Percentiles rank a stretch among this genome's conserved stretches.
These are phyloP conservation scores for Ispidina picta DNA, from an alignment of 2,797 vertebrate genomes.

Conservation along the genomic window DNA sequence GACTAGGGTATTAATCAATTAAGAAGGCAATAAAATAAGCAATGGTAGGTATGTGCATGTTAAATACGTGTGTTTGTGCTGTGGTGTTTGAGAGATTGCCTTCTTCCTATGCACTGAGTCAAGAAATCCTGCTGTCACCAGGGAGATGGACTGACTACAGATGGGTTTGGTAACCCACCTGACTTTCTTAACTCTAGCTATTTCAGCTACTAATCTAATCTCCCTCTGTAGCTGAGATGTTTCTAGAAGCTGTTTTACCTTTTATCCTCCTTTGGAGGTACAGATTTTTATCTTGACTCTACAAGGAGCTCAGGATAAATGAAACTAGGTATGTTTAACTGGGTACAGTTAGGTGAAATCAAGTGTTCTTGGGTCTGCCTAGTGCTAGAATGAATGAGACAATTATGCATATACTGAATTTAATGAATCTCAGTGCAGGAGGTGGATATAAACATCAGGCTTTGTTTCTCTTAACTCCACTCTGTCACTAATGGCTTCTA, in stretches of 20 bases:
- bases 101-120: neutral
- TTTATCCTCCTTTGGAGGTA: neutral
- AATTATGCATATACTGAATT: neutral
- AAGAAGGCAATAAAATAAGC: neutral
- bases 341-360: neutral
- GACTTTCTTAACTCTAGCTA: neutral
- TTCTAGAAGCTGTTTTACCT: neutral
- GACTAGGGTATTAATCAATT: neutral
- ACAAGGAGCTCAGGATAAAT: conserved; percentile 4
- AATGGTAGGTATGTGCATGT: neutral
- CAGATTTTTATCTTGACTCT: neutral
- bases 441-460: neutral
- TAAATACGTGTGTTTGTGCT: neutral
- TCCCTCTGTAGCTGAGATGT: neutral
- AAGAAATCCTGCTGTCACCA: neutral
- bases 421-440: neutral
- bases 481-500: neutral
- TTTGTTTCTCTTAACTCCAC: neutral
- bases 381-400: neutral
- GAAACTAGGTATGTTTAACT: neutral
- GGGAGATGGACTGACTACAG: conserved; percentile 14
- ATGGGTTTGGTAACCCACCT: neutral
- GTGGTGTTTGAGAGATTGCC: neutral
- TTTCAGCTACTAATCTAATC: neutral
- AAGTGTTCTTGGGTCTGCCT: neutral